A percentile compares a stretch with the other conserved stretches of the same genome.
These are phyloP conservation scores for Aplodontia rufa DNA, from an alignment of 2,113 vertebrate genomes.

Conservation along the genomic window DNA sequence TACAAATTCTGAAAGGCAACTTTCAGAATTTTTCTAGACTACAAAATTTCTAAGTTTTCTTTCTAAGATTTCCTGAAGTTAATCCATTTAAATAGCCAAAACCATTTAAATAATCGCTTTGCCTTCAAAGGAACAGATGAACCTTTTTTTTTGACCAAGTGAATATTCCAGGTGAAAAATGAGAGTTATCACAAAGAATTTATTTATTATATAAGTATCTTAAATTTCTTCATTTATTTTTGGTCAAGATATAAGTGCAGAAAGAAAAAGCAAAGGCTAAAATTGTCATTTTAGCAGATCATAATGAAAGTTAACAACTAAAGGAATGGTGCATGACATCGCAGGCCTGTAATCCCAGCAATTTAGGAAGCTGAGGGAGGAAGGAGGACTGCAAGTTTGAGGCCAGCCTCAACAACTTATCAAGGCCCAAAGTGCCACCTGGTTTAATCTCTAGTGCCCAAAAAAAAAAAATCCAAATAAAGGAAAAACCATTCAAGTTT, in stretches of 20 bases:
- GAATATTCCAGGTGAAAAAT: slow-evolving; percentile 10
- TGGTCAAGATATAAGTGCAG: slow-evolving; percentile 26
- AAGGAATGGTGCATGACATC: background rate
- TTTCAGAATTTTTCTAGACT: slow-evolving; percentile 13
- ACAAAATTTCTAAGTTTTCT: slow-evolving; percentile 12
- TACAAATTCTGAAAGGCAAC: too few species aligned
- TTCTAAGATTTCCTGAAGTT: slow-evolving; percentile 30
- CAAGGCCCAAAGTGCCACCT: too few species aligned
- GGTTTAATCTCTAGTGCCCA: too few species aligned
- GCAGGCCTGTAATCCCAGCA: too few species aligned
- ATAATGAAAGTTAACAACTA: slow-evolving; percentile 14
- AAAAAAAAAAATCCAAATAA: too few species aligned
- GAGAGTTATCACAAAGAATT: slow-evolving; percentile 36
- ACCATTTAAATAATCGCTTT: slow-evolving; percentile 12
- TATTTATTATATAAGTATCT: slow-evolving; percentile 1
- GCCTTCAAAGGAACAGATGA: slow-evolving; percentile 57
- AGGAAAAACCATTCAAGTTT: background rate
- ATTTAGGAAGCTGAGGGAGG: too few species aligned
- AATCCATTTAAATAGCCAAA: slow-evolving; percentile 44
- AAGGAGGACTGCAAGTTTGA: too few species aligned
- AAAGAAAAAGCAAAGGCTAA: background rate
- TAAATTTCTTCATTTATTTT: slow-evolving; percentile 54
- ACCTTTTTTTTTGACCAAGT: slow-evolving; percentile 46
- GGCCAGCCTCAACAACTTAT: too few species aligned
- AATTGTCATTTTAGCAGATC: slow-evolving; percentile 45